These are phyloP conservation scores for Campopleginae sp. DNA, from an alignment of 2,888 invertebrate genomes.

Conservation along the genomic window DNA sequence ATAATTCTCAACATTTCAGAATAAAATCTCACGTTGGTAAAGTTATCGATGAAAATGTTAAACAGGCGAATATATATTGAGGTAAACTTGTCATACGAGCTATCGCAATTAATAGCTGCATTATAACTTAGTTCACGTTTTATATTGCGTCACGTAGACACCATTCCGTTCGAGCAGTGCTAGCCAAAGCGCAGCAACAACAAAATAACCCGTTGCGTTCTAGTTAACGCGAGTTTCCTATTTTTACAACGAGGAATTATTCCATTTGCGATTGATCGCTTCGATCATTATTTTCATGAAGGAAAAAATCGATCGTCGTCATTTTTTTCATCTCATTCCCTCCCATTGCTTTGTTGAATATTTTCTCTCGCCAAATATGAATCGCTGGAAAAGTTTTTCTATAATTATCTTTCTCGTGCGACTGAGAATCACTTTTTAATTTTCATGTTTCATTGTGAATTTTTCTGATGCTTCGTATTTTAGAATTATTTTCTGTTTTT, in stretches of 20 bases:
- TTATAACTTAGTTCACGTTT: constrained; percentile 54
- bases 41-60: constrained; percentile 26
- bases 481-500: neutral
- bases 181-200: constrained; percentile 32
- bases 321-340: constrained; percentile 1
- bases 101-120: constrained; percentile 37
- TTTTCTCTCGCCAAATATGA: neutral
- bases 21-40: constrained; percentile 14
- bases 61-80: constrained; percentile 10
- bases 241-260: constrained; percentile 27
- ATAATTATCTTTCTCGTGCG: neutral
- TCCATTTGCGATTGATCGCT: constrained; percentile 7
- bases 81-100: constrained; percentile 30
- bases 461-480: too few species aligned
- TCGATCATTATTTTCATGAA: too few species aligned
- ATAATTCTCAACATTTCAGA: constrained; percentile 42
- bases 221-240: constrained; percentile 57
- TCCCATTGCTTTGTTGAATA: neutral
- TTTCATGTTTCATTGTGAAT: neutral
- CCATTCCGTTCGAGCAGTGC: constrained; percentile 55
- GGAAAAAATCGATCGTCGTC: neutral
- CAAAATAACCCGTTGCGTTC: constrained; percentile 65
- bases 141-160: constrained; percentile 65
- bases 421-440: neutral
- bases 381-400: neutral